Conservation (phyloP, 1,140 invertebrate genomes). For the Drosophila asahinai region DNA sequence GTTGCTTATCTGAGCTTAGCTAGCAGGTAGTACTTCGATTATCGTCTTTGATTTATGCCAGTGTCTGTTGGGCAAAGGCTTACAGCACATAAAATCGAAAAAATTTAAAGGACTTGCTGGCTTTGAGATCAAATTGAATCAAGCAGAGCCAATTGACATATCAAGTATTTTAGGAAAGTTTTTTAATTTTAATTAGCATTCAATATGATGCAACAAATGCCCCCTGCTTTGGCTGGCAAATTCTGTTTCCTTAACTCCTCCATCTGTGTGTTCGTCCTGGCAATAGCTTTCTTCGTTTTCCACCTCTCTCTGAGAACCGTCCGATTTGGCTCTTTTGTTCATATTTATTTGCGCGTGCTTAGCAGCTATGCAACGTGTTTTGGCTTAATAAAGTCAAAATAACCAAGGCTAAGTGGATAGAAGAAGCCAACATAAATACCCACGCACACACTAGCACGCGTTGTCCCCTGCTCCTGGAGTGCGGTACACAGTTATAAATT, state of each 20-base stretch:
- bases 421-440: slow-evolving; percentile 75
- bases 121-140: background rate
- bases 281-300: slow-evolving; percentile 1
- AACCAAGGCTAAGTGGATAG: slow-evolving; percentile 77
- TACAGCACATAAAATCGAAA: background rate
- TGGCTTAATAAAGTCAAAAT: slow-evolving; percentile 83
- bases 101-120: background rate
- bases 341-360: slow-evolving; percentile 77
- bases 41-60: slow-evolving; percentile 11
- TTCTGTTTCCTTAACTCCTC: background rate
- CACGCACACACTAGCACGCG: slow-evolving; percentile 30
- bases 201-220: background rate
- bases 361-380: slow-evolving; percentile 79
- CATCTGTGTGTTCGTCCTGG: background rate
- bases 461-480: slow-evolving; percentile 6
- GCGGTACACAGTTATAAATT: slow-evolving; percentile 77
- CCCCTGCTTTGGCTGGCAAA: background rate
- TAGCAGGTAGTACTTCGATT: slow-evolving; percentile 25
- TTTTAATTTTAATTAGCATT: background rate
- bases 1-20: slow-evolving; percentile 38
- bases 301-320: slow-evolving; percentile 1
- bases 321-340: slow-evolving; percentile 48
- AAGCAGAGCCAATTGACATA: background rate
- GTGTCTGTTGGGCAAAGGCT: background rate
- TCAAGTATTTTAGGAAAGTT: background rate